A percentile compares a stretch with the other conserved stretches of the same genome.
Conservation (phyloP, 1,140 invertebrate species). For the Drosophila malerkotliana region DNA sequence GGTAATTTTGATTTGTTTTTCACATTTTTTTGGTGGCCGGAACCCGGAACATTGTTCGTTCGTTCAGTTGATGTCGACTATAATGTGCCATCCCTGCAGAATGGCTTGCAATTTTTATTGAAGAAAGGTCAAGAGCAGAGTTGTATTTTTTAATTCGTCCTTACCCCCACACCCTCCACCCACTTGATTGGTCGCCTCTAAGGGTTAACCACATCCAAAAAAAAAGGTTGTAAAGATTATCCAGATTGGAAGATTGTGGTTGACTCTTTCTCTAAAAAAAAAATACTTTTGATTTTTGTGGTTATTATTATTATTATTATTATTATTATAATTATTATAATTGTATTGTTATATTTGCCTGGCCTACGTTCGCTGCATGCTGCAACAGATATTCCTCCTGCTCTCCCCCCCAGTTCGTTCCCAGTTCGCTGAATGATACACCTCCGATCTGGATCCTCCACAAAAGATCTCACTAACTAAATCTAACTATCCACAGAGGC, state of each 20-base stretch:
- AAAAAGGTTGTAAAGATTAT: not conserved
- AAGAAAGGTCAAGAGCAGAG: constrained; percentile 87
- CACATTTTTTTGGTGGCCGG: constrained; percentile 59
- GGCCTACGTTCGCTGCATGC: constrained; percentile 35
- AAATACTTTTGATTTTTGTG: constrained; percentile 29
- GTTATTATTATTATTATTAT: constrained; percentile 2
- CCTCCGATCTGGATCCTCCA: not conserved
- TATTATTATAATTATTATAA: not conserved
- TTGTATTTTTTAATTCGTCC: constrained; percentile 16
- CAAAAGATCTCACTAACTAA: too few species aligned
- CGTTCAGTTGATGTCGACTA: constrained; percentile 91
- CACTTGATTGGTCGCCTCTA: not conserved
- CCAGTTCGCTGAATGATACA: constrained; percentile 2
- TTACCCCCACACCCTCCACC: not conserved
- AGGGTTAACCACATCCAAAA: not conserved
- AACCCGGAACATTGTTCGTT: constrained; percentile 81
- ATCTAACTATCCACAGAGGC: constrained; percentile 87
- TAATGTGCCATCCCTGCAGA: constrained; percentile 89
- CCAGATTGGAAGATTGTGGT: not conserved
- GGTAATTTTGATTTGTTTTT: constrained; percentile 17
- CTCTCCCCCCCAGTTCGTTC: not conserved
- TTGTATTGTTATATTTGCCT: constrained; percentile 31
- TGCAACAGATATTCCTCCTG: constrained; percentile 23
- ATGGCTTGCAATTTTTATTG: constrained; percentile 88
- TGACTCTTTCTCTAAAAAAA: not conserved